Evolutionary conservation across 92 coral and sea anemone species (phyloP).

Genomic region (Palythoa grandiflora): DNA sequence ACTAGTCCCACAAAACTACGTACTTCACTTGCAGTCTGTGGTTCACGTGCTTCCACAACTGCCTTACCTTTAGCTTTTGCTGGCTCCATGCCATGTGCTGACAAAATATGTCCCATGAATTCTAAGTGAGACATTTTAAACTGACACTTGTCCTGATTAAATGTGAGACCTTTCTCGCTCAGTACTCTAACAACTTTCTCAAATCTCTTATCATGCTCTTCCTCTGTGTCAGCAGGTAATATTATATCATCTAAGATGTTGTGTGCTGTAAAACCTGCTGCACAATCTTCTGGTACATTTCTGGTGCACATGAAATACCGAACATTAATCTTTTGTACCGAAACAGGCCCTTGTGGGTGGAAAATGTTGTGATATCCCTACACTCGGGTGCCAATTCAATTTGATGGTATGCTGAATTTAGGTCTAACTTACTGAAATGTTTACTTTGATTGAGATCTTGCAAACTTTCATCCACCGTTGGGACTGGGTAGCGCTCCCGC

Average conservation of each 20-base stretch:
- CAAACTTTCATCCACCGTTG: background rate
- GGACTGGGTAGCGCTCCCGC: background rate
- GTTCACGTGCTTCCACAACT: no score
- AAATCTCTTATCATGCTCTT: slow-evolving; percentile 30
- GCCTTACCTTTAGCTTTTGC: no score
- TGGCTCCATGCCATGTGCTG: no score
- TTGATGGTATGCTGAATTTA: background rate
- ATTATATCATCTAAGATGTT: background rate
- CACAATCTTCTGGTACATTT: no score
- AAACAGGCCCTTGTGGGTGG: slow-evolving; percentile 13
- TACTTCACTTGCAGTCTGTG: no score
- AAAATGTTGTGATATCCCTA: background rate
- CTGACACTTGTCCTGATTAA: slow-evolving; percentile 18
- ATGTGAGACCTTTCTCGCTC: background rate
- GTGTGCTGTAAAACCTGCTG: slow-evolving; percentile 16
- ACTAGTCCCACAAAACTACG: no score
- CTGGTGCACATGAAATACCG: background rate
- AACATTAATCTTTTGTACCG: slow-evolving; percentile 13
- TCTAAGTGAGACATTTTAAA: slow-evolving; percentile 32
- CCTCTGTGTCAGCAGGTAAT: background rate
- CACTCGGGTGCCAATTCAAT: background rate
- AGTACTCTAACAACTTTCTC: background rate
- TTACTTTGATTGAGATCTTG: background rate
- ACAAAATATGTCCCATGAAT: background rate
- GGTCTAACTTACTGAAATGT: background rate